Evolutionary conservation across 1,140 invertebrate genomes (phyloP).

Genomic region (Anadara kagoshimensis): DNA sequence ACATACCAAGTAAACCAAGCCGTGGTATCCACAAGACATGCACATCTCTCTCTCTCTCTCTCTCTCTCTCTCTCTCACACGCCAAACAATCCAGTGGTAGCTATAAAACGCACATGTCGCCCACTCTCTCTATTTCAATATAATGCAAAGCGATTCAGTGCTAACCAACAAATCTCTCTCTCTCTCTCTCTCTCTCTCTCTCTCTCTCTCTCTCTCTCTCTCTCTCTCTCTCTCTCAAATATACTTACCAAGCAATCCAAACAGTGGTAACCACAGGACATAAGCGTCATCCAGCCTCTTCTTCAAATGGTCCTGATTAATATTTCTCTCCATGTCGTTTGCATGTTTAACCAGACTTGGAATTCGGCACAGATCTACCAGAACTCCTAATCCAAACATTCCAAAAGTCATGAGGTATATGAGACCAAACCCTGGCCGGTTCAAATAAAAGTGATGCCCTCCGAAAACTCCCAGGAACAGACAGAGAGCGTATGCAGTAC

Average conservation of each 20-base stretch:
- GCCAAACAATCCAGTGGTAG: too few species aligned
- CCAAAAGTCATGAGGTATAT: constrained; percentile 40
- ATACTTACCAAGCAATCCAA: constrained; percentile 45
- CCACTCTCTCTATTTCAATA: too few species aligned
- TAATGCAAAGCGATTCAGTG: too few species aligned
- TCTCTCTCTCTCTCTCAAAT: too few species aligned
- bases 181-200: too few species aligned
- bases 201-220: not conserved
- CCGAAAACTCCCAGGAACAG: constrained; percentile 26
- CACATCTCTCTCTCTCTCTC: too few species aligned
- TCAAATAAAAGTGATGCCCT: constrained; percentile 36
- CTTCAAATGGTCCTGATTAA: constrained; percentile 7
- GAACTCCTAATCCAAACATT: constrained; percentile 47
- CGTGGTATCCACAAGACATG: too few species aligned
- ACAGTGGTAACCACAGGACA: constrained; percentile 38
- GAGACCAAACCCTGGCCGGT: constrained; percentile 32
- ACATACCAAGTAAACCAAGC: too few species aligned
- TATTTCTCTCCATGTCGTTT: constrained; percentile 43
- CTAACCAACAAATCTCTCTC: too few species aligned
- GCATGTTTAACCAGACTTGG: constrained; percentile 53
- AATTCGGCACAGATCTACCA: constrained; percentile 57
- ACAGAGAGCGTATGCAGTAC: constrained; percentile 12
- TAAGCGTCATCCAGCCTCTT: constrained; percentile 45
- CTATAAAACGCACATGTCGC: too few species aligned
- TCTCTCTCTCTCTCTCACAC: too few species aligned